Evolutionary conservation across 2,113 vertebrate species (phyloP), one percentile per base, ranked within the genome.

Genomic region (Neolamprologus falcicula): DNA sequence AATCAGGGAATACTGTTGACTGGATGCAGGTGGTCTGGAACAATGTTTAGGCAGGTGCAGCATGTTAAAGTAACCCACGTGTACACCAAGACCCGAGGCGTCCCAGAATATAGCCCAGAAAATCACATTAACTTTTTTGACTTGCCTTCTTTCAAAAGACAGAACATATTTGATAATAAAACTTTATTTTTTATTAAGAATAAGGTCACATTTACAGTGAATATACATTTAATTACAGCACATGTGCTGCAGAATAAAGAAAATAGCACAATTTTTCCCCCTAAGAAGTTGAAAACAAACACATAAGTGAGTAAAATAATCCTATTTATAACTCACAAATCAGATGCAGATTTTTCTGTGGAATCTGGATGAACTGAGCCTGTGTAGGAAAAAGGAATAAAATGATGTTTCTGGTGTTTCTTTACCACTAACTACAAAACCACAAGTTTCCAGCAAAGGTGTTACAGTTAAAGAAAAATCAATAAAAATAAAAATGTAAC

Each of bases 151-250:
- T 78, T 78, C 45, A 78, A 78, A 19, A 52, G 16, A 31, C 0
- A 78, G 26, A 52, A 78, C 2, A 78, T 78, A 78, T 78, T 33
- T 78, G 17, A 50, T 78, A 78, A 47, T 26, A 61, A 78, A 84
- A 63, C 16, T 53, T 16, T 33, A 7, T 86, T 81, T 80, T 63
- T 68, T 54, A 50, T 81, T 81, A 82, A 55, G 50, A 82, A 86
- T 50, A 45, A 85, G n/a, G 40, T 83, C 11, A 89, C 61, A 89
- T 91, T 93, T 92, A 91, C 61, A 61, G 42, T 80, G 24, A 50
- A 92, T 83, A 87, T 80, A 84, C 33, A 86, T 90, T 78, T 88
- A 88, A 71, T 86, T 88, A 86, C 26, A 92, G 78, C 45, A 55
- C 37, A 80, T 45, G 24, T 80, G 52, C 8, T 52, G 6, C 16